Evolutionary conservation across 1,140 invertebrate species (phyloP).

Genomic region (Apis laboriosa): DNA sequence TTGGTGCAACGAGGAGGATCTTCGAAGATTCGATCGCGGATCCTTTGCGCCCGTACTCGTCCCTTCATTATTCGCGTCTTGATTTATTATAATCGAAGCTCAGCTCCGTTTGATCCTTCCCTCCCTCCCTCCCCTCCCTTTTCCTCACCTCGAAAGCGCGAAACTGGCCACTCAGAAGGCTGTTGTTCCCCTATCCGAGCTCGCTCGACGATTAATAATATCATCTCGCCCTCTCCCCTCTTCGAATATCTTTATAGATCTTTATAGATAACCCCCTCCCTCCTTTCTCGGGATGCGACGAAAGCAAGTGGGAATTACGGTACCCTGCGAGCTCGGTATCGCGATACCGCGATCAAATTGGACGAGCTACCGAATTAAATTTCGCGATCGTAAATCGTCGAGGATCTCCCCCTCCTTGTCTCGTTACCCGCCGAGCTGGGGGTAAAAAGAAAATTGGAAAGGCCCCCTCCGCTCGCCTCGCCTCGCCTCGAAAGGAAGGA

Average conservation of each 20-base stretch:
- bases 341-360: conserved; percentile 64
- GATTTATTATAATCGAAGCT: conserved; percentile 80
- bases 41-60: conserved; percentile 68
- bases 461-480: no score
- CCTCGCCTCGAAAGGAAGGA: conserved; percentile 2
- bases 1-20: conserved; percentile 65
- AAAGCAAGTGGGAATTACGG: no score
- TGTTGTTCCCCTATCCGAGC: not conserved
- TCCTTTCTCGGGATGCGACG: no score
- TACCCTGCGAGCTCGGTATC: conserved; percentile 19
- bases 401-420: not conserved
- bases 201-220: no score
- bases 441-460: conserved; percentile 12
- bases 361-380: conserved; percentile 68
- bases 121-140: conserved; percentile 39
- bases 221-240: no score
- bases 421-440: conserved; percentile 44
- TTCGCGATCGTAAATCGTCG: conserved; percentile 52
- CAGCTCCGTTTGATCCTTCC: conserved; percentile 72
- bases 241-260: no score
- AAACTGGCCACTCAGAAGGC: no score
- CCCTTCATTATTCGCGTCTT: conserved; percentile 79
- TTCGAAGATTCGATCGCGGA: conserved; percentile 73
- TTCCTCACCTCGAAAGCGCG: conserved; percentile 8
- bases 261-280: no score